Conservation (phyloP, 2,113 vertebrate genomes). For the Zosterops japonicus region DNA sequence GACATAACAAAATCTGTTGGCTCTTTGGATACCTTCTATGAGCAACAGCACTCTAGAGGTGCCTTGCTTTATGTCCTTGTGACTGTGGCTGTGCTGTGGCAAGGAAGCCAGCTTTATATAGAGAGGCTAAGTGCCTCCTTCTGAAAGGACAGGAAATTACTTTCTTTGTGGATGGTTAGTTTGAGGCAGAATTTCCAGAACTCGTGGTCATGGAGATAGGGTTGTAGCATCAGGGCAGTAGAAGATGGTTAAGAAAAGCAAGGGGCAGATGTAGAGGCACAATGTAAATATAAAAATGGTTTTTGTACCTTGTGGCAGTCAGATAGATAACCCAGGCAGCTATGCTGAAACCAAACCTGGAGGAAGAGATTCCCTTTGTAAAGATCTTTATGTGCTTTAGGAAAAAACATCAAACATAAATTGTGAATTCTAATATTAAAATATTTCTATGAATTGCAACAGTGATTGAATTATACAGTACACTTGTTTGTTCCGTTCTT, state of each 20-base stretch:
- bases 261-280: not conserved
- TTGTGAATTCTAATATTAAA: not conserved
- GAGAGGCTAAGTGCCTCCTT: not conserved
- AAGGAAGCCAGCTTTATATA: not conserved
- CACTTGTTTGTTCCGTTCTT: not conserved
- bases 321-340: not conserved
- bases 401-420: not conserved
- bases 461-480: not conserved
- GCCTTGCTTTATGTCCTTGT: not conserved
- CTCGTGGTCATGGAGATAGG: not conserved
- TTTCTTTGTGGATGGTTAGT: not conserved
- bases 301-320: not conserved
- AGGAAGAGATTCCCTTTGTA: not conserved
- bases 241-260: not conserved
- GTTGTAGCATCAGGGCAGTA: not conserved
- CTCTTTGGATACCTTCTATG: not conserved
- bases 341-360: not conserved
- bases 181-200: not conserved
- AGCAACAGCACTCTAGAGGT: not conserved
- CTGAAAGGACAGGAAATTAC: not conserved
- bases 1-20: not conserved
- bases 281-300: not conserved
- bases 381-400: not conserved
- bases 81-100: not conserved
- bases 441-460: not conserved